phyloP scores from a whole-genome alignment of 2,113 vertebrate genomes.

The Gulo gulo region DNA sequence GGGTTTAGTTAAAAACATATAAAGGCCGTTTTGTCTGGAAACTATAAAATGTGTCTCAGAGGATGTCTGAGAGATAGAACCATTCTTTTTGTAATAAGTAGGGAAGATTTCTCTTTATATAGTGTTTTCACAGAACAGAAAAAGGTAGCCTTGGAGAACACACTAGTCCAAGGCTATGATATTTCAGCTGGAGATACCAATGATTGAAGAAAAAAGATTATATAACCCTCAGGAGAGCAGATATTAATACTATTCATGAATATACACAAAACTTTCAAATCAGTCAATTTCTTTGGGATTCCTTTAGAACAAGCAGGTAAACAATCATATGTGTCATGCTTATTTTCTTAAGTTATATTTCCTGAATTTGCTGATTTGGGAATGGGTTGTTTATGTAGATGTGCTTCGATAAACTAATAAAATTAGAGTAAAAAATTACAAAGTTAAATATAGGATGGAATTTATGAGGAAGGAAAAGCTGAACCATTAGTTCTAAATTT shows the following conservation, averaged over 20 bases:
- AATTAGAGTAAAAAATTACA: background rate
- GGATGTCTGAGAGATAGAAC: background rate
- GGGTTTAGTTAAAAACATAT: background rate
- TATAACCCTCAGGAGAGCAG: background rate
- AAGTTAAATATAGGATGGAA: background rate
- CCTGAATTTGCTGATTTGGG: background rate
- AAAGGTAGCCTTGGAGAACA: background rate
- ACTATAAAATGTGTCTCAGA: background rate
- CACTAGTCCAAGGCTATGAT: background rate
- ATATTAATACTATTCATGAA: background rate
- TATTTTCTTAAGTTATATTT: background rate
- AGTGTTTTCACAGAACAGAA: background rate
- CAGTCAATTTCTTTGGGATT: background rate
- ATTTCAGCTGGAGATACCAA: background rate
- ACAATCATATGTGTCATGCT: background rate
- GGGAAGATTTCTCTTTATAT: background rate
- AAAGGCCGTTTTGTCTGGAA: background rate
- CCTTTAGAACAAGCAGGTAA: background rate
- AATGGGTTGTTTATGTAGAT: background rate
- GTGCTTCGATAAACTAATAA: background rate
- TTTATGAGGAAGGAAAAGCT: background rate
- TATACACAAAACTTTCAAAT: background rate
- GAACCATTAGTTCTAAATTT: background rate
- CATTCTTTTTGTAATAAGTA: background rate
- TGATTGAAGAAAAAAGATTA: background rate